Evolutionary conservation across 2,797 vertebrate genomes (phyloP).

Genomic region (Sardinella longiceps): DNA sequence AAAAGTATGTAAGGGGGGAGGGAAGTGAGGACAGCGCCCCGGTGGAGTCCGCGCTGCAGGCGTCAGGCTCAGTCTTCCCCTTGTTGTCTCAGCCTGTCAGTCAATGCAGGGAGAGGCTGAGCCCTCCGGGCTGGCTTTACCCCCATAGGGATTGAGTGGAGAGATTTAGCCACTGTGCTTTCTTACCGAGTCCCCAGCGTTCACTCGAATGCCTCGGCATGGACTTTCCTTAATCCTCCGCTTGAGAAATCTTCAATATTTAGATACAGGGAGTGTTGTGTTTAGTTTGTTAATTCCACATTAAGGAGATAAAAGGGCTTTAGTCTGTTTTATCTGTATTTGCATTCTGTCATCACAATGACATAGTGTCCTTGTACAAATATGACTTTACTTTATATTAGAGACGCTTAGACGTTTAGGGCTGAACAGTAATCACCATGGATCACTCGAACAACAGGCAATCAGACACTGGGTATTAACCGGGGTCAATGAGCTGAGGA

Average conservation of each 20-base stretch:
- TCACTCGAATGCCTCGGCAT: neutral
- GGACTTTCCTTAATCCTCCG: slow-evolving; percentile 8
- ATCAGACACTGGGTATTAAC: slow-evolving; percentile 43
- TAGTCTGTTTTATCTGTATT: neutral
- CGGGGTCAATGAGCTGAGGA: slow-evolving; percentile 40
- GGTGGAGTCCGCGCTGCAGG: neutral
- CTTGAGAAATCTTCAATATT: slow-evolving; percentile 24
- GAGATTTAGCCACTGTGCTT: slow-evolving; percentile 21
- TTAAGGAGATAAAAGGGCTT: slow-evolving; percentile 26
- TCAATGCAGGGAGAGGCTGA: neutral
- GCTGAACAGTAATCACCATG: slow-evolving; percentile 23
- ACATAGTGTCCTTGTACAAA: slow-evolving; percentile 16
- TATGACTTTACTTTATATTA: neutral
- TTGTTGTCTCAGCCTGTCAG: neutral
- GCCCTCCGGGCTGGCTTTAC: neutral
- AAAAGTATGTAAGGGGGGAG: neutral
- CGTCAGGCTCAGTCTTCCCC: neutral
- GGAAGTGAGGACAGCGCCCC: neutral
- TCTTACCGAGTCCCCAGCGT: neutral
- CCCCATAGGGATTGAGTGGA: slow-evolving; percentile 14
- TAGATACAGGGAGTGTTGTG: slow-evolving; percentile 4
- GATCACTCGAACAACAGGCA: neutral
- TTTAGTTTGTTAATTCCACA: slow-evolving; percentile 25
- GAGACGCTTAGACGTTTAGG: neutral
- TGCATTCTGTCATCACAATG: slow-evolving; percentile 15